Percentiles rank a stretch among this genome's conserved stretches.
These are phyloP conservation scores for Tiliacea citrago DNA, from an alignment of 2,888 invertebrate species.

Conservation along the genomic window DNA sequence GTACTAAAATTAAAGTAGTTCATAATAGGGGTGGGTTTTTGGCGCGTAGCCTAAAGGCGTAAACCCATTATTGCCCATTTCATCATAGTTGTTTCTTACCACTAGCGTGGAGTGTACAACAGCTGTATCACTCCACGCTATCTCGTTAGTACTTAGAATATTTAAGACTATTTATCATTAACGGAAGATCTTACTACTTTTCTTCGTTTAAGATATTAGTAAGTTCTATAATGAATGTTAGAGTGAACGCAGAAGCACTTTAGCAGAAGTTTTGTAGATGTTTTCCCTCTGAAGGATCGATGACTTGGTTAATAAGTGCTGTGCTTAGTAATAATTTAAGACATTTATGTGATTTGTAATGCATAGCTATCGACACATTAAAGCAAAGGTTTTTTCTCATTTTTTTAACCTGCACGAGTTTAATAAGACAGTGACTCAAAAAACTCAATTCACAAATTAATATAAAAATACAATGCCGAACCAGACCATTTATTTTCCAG, in stretches of 20 bases:
- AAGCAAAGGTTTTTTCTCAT: too few species aligned
- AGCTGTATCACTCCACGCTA: constrained; percentile 43
- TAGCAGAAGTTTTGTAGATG: neutral
- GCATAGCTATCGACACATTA: neutral
- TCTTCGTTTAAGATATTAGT: neutral
- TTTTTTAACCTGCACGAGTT: neutral
- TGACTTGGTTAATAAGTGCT: neutral
- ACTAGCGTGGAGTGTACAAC: constrained; percentile 49
- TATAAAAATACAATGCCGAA: constrained; percentile 17
- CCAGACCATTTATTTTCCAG: constrained; percentile 43
- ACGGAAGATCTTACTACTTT: neutral
- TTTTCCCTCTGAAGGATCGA: neutral
- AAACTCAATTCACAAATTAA: neutral
- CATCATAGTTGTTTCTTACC: constrained; percentile 48
- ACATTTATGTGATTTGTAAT: neutral
- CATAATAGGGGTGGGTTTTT: constrained; percentile 29
- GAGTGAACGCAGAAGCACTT: neutral
- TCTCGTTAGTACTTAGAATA: constrained; percentile 35
- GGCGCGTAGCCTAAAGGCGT: constrained; percentile 51
- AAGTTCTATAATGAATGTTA: too few species aligned
- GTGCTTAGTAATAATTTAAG: neutral
- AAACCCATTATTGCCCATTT: constrained; percentile 52
- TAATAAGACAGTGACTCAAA: neutral
- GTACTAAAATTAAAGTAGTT: constrained; percentile 29
- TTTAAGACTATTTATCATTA: constrained; percentile 28